Evolutionary conservation across 2,888 invertebrate genomes (phyloP).

Genomic region (Notodonta ziczac): DNA sequence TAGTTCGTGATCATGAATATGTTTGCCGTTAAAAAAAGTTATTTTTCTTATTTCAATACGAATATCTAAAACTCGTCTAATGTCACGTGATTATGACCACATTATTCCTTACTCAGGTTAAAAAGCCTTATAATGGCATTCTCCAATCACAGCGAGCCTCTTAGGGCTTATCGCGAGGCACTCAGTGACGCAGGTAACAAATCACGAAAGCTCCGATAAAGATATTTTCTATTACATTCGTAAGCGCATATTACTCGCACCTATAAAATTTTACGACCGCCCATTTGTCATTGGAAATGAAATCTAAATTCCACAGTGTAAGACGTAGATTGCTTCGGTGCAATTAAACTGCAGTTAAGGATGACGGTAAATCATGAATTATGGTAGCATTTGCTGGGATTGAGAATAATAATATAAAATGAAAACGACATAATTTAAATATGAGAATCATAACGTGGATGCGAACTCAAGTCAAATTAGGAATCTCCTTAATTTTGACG

Average conservation of each 20-base stretch:
- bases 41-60: no score
- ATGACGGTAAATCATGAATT: slow-evolving; percentile 23
- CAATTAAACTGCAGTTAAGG: slow-evolving; percentile 31
- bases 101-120: neutral
- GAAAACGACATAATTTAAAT: no score
- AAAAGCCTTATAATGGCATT: neutral
- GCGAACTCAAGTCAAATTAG: no score
- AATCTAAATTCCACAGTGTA: slow-evolving; percentile 28
- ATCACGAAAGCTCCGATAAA: slow-evolving; percentile 1
- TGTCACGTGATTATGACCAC: neutral
- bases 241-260: slow-evolving; percentile 19
- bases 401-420: neutral
- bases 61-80: no score
- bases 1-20: no score
- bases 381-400: neutral
- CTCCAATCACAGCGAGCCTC: neutral
- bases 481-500: no score
- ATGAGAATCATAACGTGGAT: no score
- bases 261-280: slow-evolving; percentile 25
- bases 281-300: slow-evolving; percentile 19
- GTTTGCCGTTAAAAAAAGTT: no score
- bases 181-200: neutral
- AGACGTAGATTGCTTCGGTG: slow-evolving; percentile 24
- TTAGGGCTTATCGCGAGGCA: neutral
- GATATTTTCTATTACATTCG: slow-evolving; percentile 18